A percentile compares a stretch with the other conserved stretches of the same genome.
Conservation (phyloP, 2,113 vertebrate species). For the Osmerus eperlanus region DNA sequence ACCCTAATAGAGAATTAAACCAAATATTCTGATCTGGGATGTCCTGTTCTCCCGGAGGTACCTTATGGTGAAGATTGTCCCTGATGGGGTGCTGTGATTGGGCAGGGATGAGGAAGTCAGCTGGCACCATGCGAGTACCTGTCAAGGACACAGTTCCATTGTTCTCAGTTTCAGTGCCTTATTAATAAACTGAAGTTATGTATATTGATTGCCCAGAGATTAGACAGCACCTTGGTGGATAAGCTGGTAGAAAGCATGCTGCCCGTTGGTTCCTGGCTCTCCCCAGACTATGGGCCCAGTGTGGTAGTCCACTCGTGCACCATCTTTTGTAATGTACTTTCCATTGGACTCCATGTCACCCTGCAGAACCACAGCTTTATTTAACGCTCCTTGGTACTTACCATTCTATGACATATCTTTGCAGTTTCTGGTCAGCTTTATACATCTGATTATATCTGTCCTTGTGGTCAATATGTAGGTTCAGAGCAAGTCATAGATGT, state of each 20-base stretch:
- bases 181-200: too few species aligned
- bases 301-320: slow-evolving; percentile 80
- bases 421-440: too few species aligned
- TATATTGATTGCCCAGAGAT: background rate
- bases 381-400: background rate
- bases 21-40: background rate
- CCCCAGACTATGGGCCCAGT: slow-evolving; percentile 97
- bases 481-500: too few species aligned
- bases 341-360: slow-evolving; percentile 99
- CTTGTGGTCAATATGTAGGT: too few species aligned
- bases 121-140: slow-evolving; percentile 95
- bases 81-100: slow-evolving; percentile 92
- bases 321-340: slow-evolving; percentile 88
- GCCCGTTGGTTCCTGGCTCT: slow-evolving; percentile 95
- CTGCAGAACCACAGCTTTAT: slow-evolving; percentile 54
- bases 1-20: background rate
- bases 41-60: slow-evolving; percentile 22
- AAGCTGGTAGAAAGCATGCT: slow-evolving; percentile 98
- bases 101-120: slow-evolving; percentile 92
- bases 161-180: background rate
- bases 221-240: slow-evolving; percentile 88
- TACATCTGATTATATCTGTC: too few species aligned
- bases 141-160: slow-evolving; percentile 20
- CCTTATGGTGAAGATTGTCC: slow-evolving; percentile 93
- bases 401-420: background rate